These are phyloP conservation scores for Chaenocephalus aceratus DNA, from an alignment of 2,113 vertebrate species.

Conservation along the genomic window DNA sequence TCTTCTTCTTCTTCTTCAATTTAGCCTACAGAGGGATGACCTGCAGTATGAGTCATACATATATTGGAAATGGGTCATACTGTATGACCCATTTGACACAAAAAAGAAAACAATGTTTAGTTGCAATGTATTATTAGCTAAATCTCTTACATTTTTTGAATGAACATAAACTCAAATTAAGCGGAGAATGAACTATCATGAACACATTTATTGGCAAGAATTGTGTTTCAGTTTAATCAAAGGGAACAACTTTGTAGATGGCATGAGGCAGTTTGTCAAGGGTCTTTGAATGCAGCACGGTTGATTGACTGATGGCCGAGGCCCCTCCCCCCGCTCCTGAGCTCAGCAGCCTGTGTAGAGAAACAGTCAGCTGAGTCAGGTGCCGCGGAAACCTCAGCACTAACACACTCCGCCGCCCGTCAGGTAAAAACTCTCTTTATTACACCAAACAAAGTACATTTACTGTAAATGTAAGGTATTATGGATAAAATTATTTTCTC, in stretches of 20 bases:
- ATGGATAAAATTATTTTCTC: background rate
- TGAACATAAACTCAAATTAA: too few species aligned
- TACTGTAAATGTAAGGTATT: background rate
- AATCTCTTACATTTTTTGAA: too few species aligned
- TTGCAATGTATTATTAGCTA: too few species aligned
- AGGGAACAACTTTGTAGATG: background rate
- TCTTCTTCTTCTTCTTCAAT: too few species aligned
- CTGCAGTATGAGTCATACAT: background rate
- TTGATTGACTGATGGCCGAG: background rate
- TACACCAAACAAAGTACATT: fast-evolving
- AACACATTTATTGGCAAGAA: background rate
- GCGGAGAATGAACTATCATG: background rate
- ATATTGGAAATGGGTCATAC: too few species aligned
- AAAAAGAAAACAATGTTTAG: background rate
- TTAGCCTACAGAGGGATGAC: too few species aligned
- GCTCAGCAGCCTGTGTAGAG: background rate
- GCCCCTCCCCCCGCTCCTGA: conserved; percentile 28
- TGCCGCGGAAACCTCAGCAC: conserved; percentile 6
- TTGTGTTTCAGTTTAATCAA: background rate
- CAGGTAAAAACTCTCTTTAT: conserved; percentile 34
- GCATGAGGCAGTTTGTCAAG: background rate
- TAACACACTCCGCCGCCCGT: background rate
- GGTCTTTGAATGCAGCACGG: conserved; percentile 4
- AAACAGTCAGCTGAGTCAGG: conserved; percentile 10
- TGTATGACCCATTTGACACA: too few species aligned